These are phyloP conservation scores for Gasteruption jaculator DNA, from an alignment of 2,888 invertebrate species.

Conservation along the genomic window DNA sequence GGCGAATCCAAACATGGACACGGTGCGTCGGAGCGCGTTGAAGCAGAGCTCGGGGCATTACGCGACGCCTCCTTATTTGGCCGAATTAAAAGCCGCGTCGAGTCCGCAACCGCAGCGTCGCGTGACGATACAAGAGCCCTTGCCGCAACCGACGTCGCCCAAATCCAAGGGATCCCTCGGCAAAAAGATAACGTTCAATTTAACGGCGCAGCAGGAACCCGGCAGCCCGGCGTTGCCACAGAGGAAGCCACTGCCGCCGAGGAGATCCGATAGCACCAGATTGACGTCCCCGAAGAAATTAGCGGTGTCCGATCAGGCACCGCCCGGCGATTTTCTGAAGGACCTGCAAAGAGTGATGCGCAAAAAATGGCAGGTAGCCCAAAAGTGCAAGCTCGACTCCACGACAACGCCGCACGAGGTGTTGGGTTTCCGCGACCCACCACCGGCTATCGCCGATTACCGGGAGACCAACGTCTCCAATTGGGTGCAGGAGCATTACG, in stretches of 20 bases:
- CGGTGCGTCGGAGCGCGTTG: constrained; percentile 44
- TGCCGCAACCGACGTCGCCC: constrained; percentile 52
- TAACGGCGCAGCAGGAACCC: constrained; percentile 54
- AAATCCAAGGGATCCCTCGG: constrained; percentile 54
- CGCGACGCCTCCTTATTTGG: constrained; percentile 55
- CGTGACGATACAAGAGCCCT: constrained; percentile 63
- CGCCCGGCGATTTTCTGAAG: constrained; percentile 78
- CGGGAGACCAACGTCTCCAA: constrained; percentile 83
- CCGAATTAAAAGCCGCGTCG: constrained; percentile 58
- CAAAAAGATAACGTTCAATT: constrained; percentile 66
- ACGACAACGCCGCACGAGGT: constrained; percentile 90
- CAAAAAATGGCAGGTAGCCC: constrained; percentile 90
- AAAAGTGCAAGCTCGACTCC: constrained; percentile 83
- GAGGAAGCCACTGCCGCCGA: constrained; percentile 68
- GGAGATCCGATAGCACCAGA: constrained; percentile 65
- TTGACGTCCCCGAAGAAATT: constrained; percentile 68
- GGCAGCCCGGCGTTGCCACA: constrained; percentile 61
- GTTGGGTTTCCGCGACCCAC: constrained; percentile 81
- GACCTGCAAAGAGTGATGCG: constrained; percentile 89
- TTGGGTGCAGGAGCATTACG: constrained; percentile 88
- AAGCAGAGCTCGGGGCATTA: constrained; percentile 43
- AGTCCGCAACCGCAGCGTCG: constrained; percentile 57
- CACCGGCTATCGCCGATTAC: constrained; percentile 65
- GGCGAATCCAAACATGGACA: constrained; percentile 44
- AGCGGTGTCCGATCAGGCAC: constrained; percentile 67